Evolutionary conservation across 2,113 vertebrate genomes (phyloP).

Genomic region (Rhegmatorhina hoffmannsi): DNA sequence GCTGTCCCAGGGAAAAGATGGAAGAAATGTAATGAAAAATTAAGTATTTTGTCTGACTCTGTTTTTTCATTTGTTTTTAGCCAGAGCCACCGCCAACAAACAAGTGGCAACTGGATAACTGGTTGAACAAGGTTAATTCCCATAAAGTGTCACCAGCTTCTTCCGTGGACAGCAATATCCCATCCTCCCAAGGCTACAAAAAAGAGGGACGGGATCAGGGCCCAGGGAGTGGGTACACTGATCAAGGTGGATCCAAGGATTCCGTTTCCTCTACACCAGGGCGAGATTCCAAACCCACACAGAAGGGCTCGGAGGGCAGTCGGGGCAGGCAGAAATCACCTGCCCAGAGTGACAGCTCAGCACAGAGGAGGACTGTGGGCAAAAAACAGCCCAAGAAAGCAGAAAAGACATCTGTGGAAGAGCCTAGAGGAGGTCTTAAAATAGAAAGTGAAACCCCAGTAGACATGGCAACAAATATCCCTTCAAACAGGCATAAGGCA

Average conservation of each 20-base stretch:
- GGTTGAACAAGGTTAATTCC: slow-evolving; percentile 93
- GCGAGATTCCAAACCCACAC: slow-evolving; percentile 86
- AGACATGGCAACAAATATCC: slow-evolving; percentile 85
- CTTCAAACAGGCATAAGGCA: slow-evolving; percentile 86
- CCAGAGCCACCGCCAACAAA: slow-evolving; percentile 92
- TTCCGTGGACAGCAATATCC: slow-evolving; percentile 91
- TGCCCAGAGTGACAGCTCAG: slow-evolving; percentile 87
- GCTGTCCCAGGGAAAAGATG: not conserved
- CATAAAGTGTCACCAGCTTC: slow-evolving; percentile 93
- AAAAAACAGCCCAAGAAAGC: slow-evolving; percentile 98
- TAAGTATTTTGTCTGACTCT: not conserved
- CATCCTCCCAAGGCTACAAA: slow-evolving; percentile 89
- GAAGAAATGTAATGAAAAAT: not conserved
- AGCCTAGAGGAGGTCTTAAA: slow-evolving; percentile 91
- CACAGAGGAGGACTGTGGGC: slow-evolving; percentile 86
- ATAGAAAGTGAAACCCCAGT: slow-evolving; percentile 93
- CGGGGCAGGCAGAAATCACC: slow-evolving; percentile 94
- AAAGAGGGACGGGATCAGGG: slow-evolving; percentile 89
- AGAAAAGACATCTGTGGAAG: slow-evolving; percentile 89
- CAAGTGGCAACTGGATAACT: slow-evolving; percentile 99
- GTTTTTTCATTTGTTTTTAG: slow-evolving; percentile 70
- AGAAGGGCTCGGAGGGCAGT: slow-evolving; percentile 88
- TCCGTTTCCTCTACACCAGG: slow-evolving; percentile 80
- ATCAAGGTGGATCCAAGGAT: slow-evolving; percentile 88
- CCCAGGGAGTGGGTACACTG: slow-evolving; percentile 80